Evolutionary conservation across 2,888 invertebrate genomes (phyloP), one percentile per base, ranked within the genome.

Genomic region (Malthinus flaveolus): DNA sequence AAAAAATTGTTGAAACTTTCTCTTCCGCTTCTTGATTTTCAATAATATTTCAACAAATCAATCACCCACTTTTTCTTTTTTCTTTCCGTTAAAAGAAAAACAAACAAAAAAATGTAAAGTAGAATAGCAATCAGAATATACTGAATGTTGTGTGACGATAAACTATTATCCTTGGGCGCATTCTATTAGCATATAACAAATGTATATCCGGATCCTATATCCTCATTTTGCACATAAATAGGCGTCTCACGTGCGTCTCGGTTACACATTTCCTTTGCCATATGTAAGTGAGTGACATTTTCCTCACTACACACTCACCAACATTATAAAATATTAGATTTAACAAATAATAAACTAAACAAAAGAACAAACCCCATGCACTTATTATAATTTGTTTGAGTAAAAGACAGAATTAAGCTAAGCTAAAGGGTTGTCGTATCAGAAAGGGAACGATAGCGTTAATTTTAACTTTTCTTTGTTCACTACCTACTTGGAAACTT

Each of bases 181-280:
- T 45, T 56, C 45, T 49, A 56, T 56, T 56, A 56, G 56, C 56
- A 56, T 56, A 50, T 50, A 56, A 56, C 49, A 56, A 56, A 56
- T 62, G 49, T 56, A 59, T 50, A 42, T 56, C 49, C 57, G 33
- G 56, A 53, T 56, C 56, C 53, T 52, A 59, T 62, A 59, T 62
- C 59, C 59, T 59, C 56, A 59, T 62, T 50, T 56, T 39, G 47
- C 59, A 53, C 53, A 62, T 59, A 56, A 53, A 45, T 50, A 60
- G 55, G 58, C 60, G 45, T 49, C 53, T 61, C 55, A 57, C 57
- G 63, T 59, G 56, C 56, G 50, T 55, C 49, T 50, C 47, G 60
- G 56, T 56, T 47, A 57, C 52, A 57, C 47, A 57, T 52, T 57
- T 51, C 47, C 51, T 42, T 35, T 50, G 49, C 42, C 53, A 53